These are phyloP conservation scores for Eunapius fragilis DNA, from an alignment of 37 sponge, comb jelly and placozoan species.

Conservation along the genomic window DNA sequence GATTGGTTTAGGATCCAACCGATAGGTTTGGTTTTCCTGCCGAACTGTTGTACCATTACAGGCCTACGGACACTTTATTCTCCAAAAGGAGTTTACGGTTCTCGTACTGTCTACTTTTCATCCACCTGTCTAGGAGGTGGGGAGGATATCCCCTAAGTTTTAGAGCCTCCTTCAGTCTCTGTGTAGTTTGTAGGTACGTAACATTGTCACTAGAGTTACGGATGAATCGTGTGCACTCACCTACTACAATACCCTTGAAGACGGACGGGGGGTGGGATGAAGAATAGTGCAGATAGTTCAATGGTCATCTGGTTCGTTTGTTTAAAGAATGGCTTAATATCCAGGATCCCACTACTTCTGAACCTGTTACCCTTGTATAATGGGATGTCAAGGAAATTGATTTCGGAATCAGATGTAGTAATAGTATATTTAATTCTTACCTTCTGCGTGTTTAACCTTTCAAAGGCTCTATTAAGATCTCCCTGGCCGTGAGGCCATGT, in stretches of 20 bases:
- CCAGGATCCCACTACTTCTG: not conserved
- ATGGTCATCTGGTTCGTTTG: too few species aligned
- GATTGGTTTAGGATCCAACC: too few species aligned
- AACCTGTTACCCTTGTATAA: not conserved
- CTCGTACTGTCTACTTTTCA: not conserved
- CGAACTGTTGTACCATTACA: too few species aligned
- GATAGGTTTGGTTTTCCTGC: too few species aligned
- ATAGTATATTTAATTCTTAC: not conserved
- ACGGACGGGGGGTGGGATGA: too few species aligned
- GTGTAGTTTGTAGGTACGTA: not conserved
- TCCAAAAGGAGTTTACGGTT: not conserved
- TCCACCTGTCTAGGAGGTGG: not conserved
- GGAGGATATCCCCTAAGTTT: not conserved
- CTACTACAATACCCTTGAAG: too few species aligned
- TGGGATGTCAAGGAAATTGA: conserved; percentile 3
- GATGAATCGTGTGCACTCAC: too few species aligned
- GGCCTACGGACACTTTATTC: too few species aligned
- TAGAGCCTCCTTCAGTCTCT: not conserved
- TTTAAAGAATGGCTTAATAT: conserved; percentile 13
- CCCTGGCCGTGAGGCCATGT: not conserved
- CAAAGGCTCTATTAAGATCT: not conserved
- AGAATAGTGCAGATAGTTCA: too few species aligned
- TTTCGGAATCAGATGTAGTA: not conserved
- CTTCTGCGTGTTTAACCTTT: not conserved
- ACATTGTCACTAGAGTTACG: not conserved